Conservation (phyloP, 1,140 invertebrate genomes). For the Drosophila asahinai region DNA sequence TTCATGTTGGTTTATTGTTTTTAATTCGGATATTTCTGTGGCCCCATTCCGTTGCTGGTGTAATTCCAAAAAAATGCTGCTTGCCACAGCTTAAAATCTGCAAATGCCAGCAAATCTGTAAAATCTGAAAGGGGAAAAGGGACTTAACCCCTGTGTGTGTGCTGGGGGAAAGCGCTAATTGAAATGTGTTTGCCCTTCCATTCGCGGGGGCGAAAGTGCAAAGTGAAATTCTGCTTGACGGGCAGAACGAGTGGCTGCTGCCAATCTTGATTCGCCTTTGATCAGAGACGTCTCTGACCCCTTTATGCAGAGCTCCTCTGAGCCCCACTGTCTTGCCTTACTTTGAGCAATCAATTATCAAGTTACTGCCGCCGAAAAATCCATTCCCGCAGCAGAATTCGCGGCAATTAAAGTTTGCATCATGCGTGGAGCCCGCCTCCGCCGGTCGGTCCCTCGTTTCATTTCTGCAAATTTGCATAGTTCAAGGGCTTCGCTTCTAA, state of each 20-base stretch:
- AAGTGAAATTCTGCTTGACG: conserved; percentile 39
- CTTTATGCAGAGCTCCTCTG: background rate
- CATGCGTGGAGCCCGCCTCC: conserved; percentile 38
- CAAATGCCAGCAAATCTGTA: conserved; percentile 48
- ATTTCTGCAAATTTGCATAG: conserved; percentile 75
- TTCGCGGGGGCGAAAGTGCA: conserved; percentile 8
- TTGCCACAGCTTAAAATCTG: conserved; percentile 48
- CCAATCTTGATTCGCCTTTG: conserved; percentile 22
- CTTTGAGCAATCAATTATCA: conserved; percentile 68
- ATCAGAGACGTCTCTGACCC: conserved; percentile 9
- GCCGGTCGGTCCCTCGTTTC: conserved; percentile 42
- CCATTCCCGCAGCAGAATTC: conserved; percentile 55
- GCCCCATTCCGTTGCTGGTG: background rate
- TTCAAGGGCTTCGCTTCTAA: conserved; percentile 71
- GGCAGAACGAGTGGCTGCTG: conserved; percentile 24
- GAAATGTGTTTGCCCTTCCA: conserved; percentile 53
- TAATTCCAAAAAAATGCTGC: conserved; percentile 22
- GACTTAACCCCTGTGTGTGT: background rate
- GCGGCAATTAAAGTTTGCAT: conserved; percentile 66
- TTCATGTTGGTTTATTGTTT: conserved; percentile 20
- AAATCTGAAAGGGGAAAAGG: background rate
- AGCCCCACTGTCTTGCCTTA: conserved; percentile 26
- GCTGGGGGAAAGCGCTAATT: conserved; percentile 51
- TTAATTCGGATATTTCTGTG: conserved; percentile 1
- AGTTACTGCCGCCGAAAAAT: conserved; percentile 60